Base-by-base conservation (phyloP, 2,888 invertebrate genomes). In the Cryptus armator region DNA sequence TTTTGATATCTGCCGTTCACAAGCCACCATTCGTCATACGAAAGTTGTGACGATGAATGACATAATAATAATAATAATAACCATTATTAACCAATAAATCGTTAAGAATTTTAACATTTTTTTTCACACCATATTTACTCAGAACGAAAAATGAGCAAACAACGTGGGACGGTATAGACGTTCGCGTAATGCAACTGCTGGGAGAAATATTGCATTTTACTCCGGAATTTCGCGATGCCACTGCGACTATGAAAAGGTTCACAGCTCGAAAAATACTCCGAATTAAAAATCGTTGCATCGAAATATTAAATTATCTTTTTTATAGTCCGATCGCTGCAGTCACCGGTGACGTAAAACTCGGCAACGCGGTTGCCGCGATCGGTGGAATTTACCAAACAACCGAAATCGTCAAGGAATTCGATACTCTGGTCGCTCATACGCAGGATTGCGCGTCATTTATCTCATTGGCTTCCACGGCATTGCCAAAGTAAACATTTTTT, bases 371-470 rank as follows among this genome's bases (percentile, higher is more conserved):
- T 90, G 94, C 97, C 67, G 97, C 96, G 43, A 94, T 97, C 88
- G 96, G 96, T 19, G 97, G 97, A n/a, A 94, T 97, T 87, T 97
- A 97, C 90, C 90, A 96, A 24, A 97, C 97, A 0, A 91, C 90
- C 16, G 95, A 96, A 74, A 89, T 94, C 70, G 89, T 93, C 9
- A 89, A 91, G 2, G 91, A 94, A 9, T 95, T 96, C 87, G 97
- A 97, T 85, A 95, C 96, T 91, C 95, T 96, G 0, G 94, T 95
- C 68, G 94, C 96, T 0, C 96, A 97, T 93, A 96, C 96, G 2
- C 95, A 95, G 83, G 97, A 97, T 90, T 97, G 97, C 92, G 97
- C 97, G 5, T 95, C 96, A 1, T 97, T 97, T 91, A 95, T 97
- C 68, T 97, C 97, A 0, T 92, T 97, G 5, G 96, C 97, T 83